Conservation (phyloP, 2,888 invertebrate species). For the Notodonta dromedarius region DNA sequence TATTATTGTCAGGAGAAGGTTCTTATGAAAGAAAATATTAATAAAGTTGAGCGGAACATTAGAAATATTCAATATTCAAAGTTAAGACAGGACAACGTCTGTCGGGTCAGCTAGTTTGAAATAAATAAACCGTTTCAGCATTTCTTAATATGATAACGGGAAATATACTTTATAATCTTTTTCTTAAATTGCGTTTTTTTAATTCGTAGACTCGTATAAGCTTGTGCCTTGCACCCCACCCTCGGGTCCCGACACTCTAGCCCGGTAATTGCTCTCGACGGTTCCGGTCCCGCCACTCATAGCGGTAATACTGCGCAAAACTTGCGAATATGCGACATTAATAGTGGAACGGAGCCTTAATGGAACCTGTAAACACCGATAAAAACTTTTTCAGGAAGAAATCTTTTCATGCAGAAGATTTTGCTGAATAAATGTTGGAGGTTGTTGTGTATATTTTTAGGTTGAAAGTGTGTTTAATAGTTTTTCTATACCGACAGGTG, state of each 20-base stretch:
- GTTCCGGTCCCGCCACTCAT: constrained; percentile 1
- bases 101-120: neutral
- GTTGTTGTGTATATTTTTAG: neutral
- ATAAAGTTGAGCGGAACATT: too few species aligned
- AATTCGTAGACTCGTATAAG: neutral
- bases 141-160: neutral
- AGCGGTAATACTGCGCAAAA: constrained; percentile 5
- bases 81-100: too few species aligned
- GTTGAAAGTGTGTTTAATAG: too few species aligned
- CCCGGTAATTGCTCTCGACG: constrained; percentile 8
- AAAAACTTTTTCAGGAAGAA: neutral
- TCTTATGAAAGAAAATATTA: too few species aligned
- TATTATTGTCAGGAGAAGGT: too few species aligned
- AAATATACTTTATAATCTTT: too few species aligned
- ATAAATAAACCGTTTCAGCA: too few species aligned
- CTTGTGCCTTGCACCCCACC: neutral
- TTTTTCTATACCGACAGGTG: too few species aligned
- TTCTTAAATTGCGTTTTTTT: too few species aligned
- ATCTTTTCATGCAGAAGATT: neutral
- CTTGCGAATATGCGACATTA: constrained; percentile 6
- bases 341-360: neutral
- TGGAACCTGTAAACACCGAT: neutral
- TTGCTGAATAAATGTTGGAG: neutral
- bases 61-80: too few species aligned
- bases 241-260: constrained; percentile 3